Conservation (phyloP, 2,888 invertebrate species). For the Pecten maximus region DNA sequence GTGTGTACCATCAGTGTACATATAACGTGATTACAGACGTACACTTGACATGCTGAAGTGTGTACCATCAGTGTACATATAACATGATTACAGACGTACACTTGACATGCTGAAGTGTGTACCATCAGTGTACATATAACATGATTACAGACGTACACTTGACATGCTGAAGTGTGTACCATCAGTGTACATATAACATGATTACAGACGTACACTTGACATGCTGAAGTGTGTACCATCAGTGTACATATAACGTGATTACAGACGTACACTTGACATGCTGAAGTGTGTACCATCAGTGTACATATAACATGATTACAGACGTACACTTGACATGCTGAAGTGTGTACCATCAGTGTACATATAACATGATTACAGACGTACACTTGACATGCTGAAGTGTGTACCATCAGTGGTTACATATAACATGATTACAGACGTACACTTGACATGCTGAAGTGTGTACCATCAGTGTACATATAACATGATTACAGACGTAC, state of each 20-base stretch:
- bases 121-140: no score
- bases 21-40: not conserved
- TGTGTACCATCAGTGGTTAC: not conserved
- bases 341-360: not conserved
- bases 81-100: not conserved
- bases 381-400: not conserved
- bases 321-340: not conserved
- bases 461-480: not conserved
- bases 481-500: not conserved
- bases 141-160: not conserved
- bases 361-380: not conserved
- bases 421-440: not conserved
- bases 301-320: no score
- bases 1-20: not conserved
- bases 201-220: not conserved
- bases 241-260: no score
- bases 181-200: no score
- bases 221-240: not conserved
- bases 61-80: not conserved
- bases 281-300: not conserved
- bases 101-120: not conserved
- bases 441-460: not conserved
- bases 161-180: not conserved
- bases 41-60: conserved; percentile 2
- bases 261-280: not conserved